Evolutionary conservation across 2,888 invertebrate species (phyloP), one percentile per base, ranked within the genome.

Genomic region (Hyles lineata): DNA sequence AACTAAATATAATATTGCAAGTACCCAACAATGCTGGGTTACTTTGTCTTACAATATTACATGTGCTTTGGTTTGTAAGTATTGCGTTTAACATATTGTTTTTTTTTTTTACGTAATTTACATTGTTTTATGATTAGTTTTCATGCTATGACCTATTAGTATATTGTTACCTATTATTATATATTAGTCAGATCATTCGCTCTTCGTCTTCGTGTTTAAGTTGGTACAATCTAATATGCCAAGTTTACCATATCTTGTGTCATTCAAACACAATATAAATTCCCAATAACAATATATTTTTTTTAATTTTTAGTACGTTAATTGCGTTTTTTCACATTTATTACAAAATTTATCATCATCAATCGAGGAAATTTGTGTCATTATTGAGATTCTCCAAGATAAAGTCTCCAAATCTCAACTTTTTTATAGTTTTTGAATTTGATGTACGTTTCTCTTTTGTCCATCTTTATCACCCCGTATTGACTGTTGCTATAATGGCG

Each of bases 1-100:
- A 63, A 63, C 63, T 63, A 63, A 63, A 63, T 43, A 43, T 63
- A 35, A 43, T 63, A 21, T 63, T 63, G 63, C 63, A 63, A 43
- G 35, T 43, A 63, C 21, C 63, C 35, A 63, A 35, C 32, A 35
- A n/a, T 8, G 43, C 43, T 11, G 43, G 43, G 43, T 43, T 43
- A 21, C 43, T n/a, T 35, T 5, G 11, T 35, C 35, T 43, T 63
- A 63, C n/a, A 35, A 5, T 35, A 29, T 8, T 43, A 43, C 35
- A n/a, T 63, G 21, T 63, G 5, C 35, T 63, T 63, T n/a, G n/a
- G 43, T 43, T 63, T 21, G 21, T 55, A 11, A 35, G 43, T n/a
- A 21, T 35, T 4, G 35, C n/a, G 5, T 35, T 21, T 21, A 11
- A 21, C n/a, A n/a, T 9, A 15, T 35, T 61, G 15, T 17, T 29